Evolutionary conservation across 1,140 invertebrate species (phyloP).

Genomic region (Plectrocnemia conspersa): DNA sequence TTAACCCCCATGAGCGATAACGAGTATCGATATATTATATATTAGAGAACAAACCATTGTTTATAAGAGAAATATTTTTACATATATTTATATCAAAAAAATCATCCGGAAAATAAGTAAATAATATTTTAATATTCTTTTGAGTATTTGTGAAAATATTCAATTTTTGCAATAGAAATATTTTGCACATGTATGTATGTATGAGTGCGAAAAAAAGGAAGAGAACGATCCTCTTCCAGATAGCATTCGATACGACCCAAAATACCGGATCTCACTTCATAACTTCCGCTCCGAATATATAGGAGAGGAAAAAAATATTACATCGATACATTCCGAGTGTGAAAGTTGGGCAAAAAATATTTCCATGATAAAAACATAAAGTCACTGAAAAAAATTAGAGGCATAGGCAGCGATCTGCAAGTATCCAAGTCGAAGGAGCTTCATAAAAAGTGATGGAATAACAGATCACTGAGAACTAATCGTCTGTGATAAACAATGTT

Average conservation of each 20-base stretch:
- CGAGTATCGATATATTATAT: no score
- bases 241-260: constrained; percentile 5
- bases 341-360: neutral
- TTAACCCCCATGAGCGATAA: no score
- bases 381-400: constrained; percentile 1
- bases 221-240: no score
- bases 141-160: no score
- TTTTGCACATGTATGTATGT: no score
- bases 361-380: constrained; percentile 19
- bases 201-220: no score
- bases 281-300: constrained; percentile 15
- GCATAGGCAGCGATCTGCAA: constrained; percentile 9
- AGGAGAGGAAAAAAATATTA: constrained; percentile 6
- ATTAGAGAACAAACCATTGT: no score
- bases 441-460: constrained; percentile 16
- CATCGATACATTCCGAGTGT: constrained; percentile 6
- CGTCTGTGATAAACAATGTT: constrained; percentile 22
- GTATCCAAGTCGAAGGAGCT: neutral
- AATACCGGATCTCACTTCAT: constrained; percentile 11
- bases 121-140: no score
- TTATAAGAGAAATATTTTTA: no score
- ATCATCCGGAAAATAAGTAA: no score
- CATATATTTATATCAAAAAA: no score
- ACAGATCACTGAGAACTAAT: constrained; percentile 29
- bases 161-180: no score